Evolutionary conservation across 2,797 vertebrate genomes (phyloP).

Genomic region (Spinus olivaceus): DNA sequence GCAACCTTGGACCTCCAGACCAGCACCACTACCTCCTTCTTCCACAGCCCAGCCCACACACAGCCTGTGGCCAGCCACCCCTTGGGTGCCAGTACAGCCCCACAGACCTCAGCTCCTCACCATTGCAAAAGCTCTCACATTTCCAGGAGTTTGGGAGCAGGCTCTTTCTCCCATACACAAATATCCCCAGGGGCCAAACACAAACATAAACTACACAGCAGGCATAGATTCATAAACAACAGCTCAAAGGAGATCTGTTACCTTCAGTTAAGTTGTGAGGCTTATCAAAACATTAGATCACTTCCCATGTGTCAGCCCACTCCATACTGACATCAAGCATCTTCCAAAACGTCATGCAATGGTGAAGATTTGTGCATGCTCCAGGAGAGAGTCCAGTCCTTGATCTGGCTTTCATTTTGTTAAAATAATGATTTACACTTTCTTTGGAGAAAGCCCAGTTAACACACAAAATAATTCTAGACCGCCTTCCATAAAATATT

Average conservation of each 20-base stretch:
- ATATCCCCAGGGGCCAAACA: neutral
- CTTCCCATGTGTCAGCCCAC: neutral
- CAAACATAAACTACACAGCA: neutral
- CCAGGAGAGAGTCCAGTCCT: neutral
- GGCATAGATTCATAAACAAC: neutral
- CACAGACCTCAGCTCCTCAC: neutral
- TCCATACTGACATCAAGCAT: neutral
- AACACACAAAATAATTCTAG: neutral
- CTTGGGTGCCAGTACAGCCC: rapidly evolving
- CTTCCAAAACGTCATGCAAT: neutral
- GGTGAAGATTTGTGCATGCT: neutral
- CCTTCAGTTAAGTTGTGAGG: neutral
- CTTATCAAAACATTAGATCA: neutral
- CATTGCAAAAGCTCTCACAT: neutral
- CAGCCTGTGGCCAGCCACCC: neutral
- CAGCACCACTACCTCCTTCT: neutral
- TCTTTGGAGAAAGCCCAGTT: neutral
- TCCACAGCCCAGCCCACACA: neutral
- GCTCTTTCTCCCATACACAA: neutral
- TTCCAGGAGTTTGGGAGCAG: neutral
- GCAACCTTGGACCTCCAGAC: neutral
- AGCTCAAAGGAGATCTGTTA: neutral
- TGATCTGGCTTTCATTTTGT: neutral
- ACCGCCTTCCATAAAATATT: neutral
- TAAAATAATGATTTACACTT: neutral